These are phyloP conservation scores for Nymphalis urticae DNA, from an alignment of 2,888 invertebrate species.

Conservation along the genomic window DNA sequence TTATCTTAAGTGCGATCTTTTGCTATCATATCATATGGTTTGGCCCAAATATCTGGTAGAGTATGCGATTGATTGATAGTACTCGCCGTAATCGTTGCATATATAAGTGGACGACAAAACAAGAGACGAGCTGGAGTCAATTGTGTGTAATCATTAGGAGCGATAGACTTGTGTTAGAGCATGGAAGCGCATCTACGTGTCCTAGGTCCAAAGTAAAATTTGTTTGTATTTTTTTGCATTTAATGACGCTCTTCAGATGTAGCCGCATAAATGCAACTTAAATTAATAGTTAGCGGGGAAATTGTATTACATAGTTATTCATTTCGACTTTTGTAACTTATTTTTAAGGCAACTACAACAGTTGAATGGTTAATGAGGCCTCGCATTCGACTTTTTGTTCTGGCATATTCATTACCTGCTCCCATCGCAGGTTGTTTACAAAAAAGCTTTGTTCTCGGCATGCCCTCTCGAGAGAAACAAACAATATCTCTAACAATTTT, in stretches of 20 bases:
- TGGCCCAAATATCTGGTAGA: no score
- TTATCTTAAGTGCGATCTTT: no score
- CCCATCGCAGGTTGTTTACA: slow-evolving; percentile 63
- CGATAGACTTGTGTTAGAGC: no score
- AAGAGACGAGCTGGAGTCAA: no score
- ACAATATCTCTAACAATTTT: slow-evolving; percentile 71
- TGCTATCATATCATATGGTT: no score
- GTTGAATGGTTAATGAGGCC: slow-evolving; percentile 74
- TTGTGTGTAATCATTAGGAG: no score
- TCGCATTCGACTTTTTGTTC: slow-evolving; percentile 69
- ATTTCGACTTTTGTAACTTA: slow-evolving; percentile 73
- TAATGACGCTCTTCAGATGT: neutral
- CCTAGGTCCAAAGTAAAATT: no score
- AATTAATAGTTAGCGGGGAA: neutral
- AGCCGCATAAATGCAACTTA: neutral
- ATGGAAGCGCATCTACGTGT: no score
- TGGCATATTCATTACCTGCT: slow-evolving; percentile 76
- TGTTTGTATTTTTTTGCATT: neutral
- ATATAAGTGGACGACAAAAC: no score
- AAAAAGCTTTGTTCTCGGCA: slow-evolving; percentile 66
- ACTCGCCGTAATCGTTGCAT: no score
- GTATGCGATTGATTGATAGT: no score
- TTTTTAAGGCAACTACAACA: slow-evolving; percentile 69
- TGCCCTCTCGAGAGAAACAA: slow-evolving; percentile 62
- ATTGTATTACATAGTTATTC: slow-evolving; percentile 45